These are phyloP conservation scores for Galagoides demidoff DNA, from an alignment of 2,797 vertebrate genomes.

Conservation along the genomic window DNA sequence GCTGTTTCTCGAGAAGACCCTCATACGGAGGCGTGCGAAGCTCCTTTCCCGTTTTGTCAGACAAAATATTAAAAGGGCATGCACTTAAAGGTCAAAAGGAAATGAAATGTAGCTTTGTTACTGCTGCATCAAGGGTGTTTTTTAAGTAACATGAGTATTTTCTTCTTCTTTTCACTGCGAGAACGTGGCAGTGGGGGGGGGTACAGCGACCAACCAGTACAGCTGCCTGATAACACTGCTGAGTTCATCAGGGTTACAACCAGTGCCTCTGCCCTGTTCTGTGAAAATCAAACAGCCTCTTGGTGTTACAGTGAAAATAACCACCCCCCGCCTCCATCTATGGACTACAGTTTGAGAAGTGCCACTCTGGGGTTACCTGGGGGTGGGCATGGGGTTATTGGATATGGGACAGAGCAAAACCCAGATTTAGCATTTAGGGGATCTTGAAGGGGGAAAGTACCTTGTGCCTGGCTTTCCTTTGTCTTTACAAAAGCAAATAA, in stretches of 20 bases:
- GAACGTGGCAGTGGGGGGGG: background rate
- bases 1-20: background rate
- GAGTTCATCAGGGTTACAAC: background rate
- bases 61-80: background rate
- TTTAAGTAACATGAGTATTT: background rate
- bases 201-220: too few relatives aligned
- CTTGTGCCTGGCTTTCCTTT: background rate
- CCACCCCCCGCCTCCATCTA: fast-evolving
- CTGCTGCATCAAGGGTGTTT: background rate
- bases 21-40: background rate
- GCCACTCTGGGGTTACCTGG: too few relatives aligned
- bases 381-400: background rate
- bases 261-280: background rate
- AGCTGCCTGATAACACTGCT: background rate
- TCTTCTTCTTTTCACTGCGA: background rate
- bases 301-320: background rate
- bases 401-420: background rate
- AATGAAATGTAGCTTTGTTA: conserved; percentile 7
- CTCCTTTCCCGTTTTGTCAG: background rate
- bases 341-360: background rate
- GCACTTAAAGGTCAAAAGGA: background rate
- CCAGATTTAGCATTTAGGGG: background rate
- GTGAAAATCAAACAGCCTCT: background rate
- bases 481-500: background rate
- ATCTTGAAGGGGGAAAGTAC: background rate